Evolutionary conservation across 2,113 vertebrate species (phyloP).

Genomic region (Pogona vitticeps): DNA sequence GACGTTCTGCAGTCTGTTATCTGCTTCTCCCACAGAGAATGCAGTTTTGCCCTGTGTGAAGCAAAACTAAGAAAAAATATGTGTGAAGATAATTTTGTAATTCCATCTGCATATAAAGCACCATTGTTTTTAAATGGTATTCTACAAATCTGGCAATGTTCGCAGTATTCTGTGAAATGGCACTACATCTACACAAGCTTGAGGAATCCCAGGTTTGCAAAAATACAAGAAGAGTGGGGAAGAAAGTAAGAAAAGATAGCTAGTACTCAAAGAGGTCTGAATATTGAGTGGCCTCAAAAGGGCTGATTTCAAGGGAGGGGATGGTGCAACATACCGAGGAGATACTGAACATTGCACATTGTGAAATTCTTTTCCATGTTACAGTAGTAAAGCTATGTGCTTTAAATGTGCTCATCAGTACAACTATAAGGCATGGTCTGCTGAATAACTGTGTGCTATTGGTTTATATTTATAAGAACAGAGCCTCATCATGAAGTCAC

Average conservation of each 20-base stretch:
- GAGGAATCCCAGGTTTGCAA: not conserved
- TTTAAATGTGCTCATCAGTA: not conserved
- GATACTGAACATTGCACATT: not conserved
- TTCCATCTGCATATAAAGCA: not conserved
- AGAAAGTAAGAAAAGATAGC: not conserved
- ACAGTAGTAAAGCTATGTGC: not conserved
- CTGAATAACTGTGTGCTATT: not conserved
- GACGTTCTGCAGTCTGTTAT: not conserved
- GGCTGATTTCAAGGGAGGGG: not conserved
- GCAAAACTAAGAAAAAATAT: not conserved
- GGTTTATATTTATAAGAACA: slow-evolving; percentile 27
- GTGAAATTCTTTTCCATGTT: not conserved
- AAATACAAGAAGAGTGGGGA: not conserved
- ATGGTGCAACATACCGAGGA: not conserved
- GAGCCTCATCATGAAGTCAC: not conserved
- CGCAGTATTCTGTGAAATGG: not conserved
- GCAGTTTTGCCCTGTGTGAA: not conserved
- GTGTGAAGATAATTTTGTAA: not conserved
- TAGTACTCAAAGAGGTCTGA: not conserved
- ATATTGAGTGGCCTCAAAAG: not conserved
- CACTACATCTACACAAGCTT: not conserved
- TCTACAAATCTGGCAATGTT: too few relatives aligned
- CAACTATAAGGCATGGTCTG: not conserved
- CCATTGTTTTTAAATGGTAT: not conserved
- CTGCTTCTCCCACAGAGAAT: not conserved